Base-by-base conservation (phyloP, 2,113 vertebrate genomes). In the Tympanuchus pallidicinctus region DNA sequence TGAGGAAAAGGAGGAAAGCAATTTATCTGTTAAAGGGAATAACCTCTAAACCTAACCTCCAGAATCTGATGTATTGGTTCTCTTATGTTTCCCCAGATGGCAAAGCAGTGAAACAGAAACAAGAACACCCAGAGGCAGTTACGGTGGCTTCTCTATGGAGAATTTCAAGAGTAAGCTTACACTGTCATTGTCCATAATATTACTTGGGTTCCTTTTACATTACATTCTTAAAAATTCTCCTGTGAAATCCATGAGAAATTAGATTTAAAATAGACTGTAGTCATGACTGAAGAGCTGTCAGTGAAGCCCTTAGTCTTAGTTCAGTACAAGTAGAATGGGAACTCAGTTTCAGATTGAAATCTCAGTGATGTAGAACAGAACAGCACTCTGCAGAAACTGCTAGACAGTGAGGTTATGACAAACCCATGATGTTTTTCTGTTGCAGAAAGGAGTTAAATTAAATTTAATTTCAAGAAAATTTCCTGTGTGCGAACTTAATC, bases 71-170 rank as follows among this genome's bases (percentile, higher is more conserved):
- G 45, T 86, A 94, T 86, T 71, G 82, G 93, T 96, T 88, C 47
- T 96, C 92, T 92, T 87, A 93, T 94, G 86, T 95, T 96, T 96
- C 56, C 88, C 85, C 95, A 97, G 93, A 96, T 95, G 93, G 94
- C 15, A 65, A 94, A 88, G 78, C 79, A 77, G 75, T 90, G 86
- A 97, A 97, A 96, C 65, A 95, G 78, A 97, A 96, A 54, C 36
- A 92, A 93, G 91, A 97, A 89, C 52, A 94, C 77, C 93, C 94
- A 86, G 47, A 97, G 91, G 93, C 93, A 83, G 61, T 92, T 92
- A 54, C 52, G 92, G 54, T 1, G 7, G 36, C 73, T 92, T 71
- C 70, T 94, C 80, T 92, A 60, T 10, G 36, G 82, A 97, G 95
- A 47, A 85, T 76, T 71, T 94, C 48, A 94, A 60, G 66, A 43